A percentile compares a stretch with the other conserved stretches of the same genome.
These are phyloP conservation scores for Cinclus mexicanus DNA, from an alignment of 2,113 vertebrate genomes.

Conservation along the genomic window DNA sequence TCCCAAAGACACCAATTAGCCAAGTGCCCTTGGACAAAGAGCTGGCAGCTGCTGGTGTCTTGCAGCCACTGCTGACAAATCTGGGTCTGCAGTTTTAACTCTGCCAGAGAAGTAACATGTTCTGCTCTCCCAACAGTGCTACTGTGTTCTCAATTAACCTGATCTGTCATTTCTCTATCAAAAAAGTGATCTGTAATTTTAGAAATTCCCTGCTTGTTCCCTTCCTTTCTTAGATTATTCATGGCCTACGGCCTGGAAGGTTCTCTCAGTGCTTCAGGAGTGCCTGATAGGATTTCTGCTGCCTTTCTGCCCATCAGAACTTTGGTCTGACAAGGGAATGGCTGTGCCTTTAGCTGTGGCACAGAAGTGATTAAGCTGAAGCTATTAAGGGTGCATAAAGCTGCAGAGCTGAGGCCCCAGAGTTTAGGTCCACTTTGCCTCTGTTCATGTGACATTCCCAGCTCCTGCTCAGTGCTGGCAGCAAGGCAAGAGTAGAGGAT, in stretches of 20 bases:
- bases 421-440: not conserved
- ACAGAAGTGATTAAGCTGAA: not conserved
- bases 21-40: not conserved
- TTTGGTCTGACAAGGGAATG: not conserved
- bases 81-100: not conserved
- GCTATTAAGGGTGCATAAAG: not conserved
- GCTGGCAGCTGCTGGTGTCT: not conserved
- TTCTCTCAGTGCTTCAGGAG: not conserved
- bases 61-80: not conserved
- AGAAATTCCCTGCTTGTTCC: not conserved
- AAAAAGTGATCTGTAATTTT: not conserved
- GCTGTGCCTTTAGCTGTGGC: not conserved
- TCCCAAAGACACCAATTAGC: not conserved
- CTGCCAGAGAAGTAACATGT: not conserved
- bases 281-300: not conserved
- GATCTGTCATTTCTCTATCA: not conserved
- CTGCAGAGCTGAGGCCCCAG: not conserved
- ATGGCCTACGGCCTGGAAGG: not conserved
- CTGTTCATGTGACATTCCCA: not conserved
- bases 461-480: not conserved
- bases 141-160: not conserved
- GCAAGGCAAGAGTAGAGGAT: not conserved
- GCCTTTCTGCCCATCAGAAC: not conserved
- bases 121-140: not conserved
- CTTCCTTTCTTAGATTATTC: not conserved